Evolutionary conservation across 2,888 invertebrate species (phyloP).

Genomic region (Xylota sylvarum): DNA sequence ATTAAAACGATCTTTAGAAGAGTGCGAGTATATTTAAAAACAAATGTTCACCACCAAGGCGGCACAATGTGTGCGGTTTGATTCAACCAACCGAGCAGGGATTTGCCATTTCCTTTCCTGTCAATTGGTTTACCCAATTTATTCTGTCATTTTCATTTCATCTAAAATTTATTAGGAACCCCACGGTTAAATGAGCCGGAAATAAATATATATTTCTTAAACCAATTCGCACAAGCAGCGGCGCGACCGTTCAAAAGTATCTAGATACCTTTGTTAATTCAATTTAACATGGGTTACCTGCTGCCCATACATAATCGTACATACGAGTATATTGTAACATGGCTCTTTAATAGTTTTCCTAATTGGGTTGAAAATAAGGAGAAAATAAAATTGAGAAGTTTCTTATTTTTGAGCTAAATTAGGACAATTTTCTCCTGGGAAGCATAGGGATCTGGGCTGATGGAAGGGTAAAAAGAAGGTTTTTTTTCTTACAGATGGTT

Average conservation of each 20-base stretch:
- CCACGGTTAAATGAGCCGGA: constrained; percentile 41
- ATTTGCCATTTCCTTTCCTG: constrained; percentile 46
- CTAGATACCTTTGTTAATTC: constrained; percentile 30
- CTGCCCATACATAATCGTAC: background rate
- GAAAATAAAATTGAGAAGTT: constrained; percentile 12
- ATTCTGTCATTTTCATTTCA: constrained; percentile 24
- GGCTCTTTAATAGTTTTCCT: constrained; percentile 50
- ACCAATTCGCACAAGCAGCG: constrained; percentile 18
- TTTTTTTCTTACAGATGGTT: constrained; percentile 30
- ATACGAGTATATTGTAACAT: background rate
- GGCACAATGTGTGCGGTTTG: background rate
- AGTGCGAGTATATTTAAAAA: constrained; percentile 3
- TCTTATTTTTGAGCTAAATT: constrained; percentile 30
- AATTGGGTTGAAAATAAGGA: constrained; percentile 26
- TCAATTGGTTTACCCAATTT: constrained; percentile 48
- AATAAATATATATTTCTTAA: constrained; percentile 16
- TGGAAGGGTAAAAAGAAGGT: constrained; percentile 18
- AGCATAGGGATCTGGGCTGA: background rate
- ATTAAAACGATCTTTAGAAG: constrained; percentile 19
- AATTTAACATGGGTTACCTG: constrained; percentile 37
- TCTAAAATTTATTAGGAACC: constrained; percentile 33
- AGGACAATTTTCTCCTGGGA: constrained; percentile 4
- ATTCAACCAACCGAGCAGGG: background rate
- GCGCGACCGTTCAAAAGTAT: constrained; percentile 13
- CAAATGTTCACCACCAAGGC: background rate